phyloP scores from a whole-genome alignment of 2,113 vertebrate species.

The Cyphomyrus discorhynchus region DNA sequence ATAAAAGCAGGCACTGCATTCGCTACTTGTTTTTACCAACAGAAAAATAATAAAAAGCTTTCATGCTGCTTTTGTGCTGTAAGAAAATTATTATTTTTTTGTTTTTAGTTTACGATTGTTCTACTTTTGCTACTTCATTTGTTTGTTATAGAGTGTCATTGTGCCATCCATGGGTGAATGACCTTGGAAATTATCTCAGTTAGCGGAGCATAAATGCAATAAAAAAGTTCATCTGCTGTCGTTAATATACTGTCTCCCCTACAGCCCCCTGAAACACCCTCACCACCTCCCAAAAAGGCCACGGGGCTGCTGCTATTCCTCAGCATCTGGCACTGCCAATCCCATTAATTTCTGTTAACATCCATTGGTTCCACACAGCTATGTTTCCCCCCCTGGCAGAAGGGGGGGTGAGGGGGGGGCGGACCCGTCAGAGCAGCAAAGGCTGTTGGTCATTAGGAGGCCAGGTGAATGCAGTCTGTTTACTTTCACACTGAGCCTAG shows the following conservation, averaged over 20 bases:
- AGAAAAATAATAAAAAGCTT: background rate
- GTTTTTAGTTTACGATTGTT: background rate
- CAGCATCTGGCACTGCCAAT: background rate
- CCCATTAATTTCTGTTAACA: background rate
- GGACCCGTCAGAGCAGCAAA: background rate
- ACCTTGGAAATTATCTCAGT: background rate
- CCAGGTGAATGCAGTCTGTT: background rate
- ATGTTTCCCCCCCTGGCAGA: background rate
- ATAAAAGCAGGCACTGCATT: background rate
- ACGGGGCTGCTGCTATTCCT: background rate
- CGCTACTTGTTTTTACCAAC: background rate
- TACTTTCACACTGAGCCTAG: background rate
- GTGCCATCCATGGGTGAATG: background rate
- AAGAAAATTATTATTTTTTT: background rate
- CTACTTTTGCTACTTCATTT: background rate
- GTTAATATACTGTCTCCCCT: background rate
- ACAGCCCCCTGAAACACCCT: background rate
- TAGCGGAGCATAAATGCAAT: background rate
- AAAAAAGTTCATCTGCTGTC: background rate
- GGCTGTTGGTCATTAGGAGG: background rate
- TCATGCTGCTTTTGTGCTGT: background rate
- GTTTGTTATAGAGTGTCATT: background rate
- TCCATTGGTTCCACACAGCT: background rate
- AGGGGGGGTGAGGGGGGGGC: background rate
- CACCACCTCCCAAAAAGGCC: background rate